These are phyloP conservation scores for Forbesichthys papilliferus DNA, from an alignment of 2,113 vertebrate genomes.

Conservation along the genomic window DNA sequence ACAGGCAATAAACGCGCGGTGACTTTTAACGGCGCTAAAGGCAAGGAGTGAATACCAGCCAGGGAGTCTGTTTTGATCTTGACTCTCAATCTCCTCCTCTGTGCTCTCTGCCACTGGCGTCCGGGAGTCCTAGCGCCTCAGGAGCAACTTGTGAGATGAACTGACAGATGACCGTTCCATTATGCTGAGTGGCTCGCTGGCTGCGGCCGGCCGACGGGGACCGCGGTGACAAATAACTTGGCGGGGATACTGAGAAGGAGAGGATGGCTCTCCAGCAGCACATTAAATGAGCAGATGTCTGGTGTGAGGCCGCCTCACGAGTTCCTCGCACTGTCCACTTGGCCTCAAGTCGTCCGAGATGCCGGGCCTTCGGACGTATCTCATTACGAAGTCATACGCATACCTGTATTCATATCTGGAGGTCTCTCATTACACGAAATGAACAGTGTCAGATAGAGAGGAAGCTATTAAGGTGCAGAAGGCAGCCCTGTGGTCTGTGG, in stretches of 20 bases:
- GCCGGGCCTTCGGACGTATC: constrained; percentile 11
- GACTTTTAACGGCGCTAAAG: constrained; percentile 50
- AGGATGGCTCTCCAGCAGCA: constrained; percentile 51
- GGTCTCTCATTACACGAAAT: constrained; percentile 67
- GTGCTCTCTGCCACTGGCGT: constrained; percentile 27
- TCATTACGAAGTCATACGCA: constrained; percentile 63
- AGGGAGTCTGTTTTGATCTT: constrained; percentile 39
- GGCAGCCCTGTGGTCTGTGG: constrained; percentile 39
- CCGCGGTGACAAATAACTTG: constrained; percentile 60
- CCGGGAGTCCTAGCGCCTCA: constrained; percentile 38
- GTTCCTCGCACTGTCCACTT: constrained; percentile 55
- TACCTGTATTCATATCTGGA: constrained; percentile 67
- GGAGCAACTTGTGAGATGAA: constrained; percentile 37
- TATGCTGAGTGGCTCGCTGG: constrained; percentile 44
- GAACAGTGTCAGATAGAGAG: constrained; percentile 67
- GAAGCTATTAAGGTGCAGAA: constrained; percentile 59
- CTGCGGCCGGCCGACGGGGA: constrained; percentile 45
- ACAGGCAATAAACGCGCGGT: constrained; percentile 57
- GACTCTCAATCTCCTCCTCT: background rate
- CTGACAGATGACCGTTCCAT: constrained; percentile 50
- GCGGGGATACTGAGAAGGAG: constrained; percentile 44
- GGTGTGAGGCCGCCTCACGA: constrained; percentile 48
- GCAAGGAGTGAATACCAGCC: constrained; percentile 25
- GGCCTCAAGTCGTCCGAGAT: constrained; percentile 50
- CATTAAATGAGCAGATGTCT: constrained; percentile 62